Percentiles rank a stretch among this genome's conserved stretches.
phyloP scores from a whole-genome alignment of 2,888 invertebrate species.

The Ceramica pisi region DNA sequence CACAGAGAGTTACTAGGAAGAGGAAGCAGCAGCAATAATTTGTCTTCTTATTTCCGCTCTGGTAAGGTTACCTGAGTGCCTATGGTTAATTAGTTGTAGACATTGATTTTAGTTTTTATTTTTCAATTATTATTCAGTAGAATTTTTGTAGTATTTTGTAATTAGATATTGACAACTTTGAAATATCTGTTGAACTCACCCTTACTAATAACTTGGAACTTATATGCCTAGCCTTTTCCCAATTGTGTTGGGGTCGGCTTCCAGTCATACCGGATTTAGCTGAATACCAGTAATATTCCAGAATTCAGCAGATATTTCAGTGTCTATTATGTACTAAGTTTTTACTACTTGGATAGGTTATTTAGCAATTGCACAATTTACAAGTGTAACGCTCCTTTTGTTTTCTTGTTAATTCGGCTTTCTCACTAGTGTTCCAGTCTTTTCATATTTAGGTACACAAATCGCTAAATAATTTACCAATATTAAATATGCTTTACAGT shows the following conservation, averaged over 20 bases:
- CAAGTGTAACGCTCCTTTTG: background rate
- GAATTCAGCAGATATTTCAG: slow-evolving; percentile 7
- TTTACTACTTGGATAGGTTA: slow-evolving; percentile 1
- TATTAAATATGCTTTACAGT: background rate
- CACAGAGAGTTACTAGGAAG: slow-evolving; percentile 77
- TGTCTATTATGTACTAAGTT: background rate
- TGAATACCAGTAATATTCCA: background rate
- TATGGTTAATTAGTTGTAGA: slow-evolving; percentile 7
- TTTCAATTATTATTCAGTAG: background rate
- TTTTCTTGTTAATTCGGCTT: background rate
- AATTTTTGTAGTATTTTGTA: slow-evolving; percentile 2
- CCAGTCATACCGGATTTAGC: too few relatives aligned
- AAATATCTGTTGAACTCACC: slow-evolving; percentile 7
- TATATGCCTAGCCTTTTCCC: too few relatives aligned
- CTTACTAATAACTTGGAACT: background rate
- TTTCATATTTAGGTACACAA: background rate
- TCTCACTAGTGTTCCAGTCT: background rate
- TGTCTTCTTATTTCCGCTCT: slow-evolving; percentile 23
- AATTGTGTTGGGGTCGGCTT: too few relatives aligned
- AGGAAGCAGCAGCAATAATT: slow-evolving; percentile 75
- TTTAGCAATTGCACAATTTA: background rate
- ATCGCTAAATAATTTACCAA: slow-evolving; percentile 1
- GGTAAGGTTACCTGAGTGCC: slow-evolving; percentile 49
- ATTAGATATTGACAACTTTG: background rate
- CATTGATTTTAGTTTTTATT: slow-evolving; percentile 1